Base-by-base conservation (phyloP, 2,113 vertebrate genomes). In the Cygnus buccinator region DNA sequence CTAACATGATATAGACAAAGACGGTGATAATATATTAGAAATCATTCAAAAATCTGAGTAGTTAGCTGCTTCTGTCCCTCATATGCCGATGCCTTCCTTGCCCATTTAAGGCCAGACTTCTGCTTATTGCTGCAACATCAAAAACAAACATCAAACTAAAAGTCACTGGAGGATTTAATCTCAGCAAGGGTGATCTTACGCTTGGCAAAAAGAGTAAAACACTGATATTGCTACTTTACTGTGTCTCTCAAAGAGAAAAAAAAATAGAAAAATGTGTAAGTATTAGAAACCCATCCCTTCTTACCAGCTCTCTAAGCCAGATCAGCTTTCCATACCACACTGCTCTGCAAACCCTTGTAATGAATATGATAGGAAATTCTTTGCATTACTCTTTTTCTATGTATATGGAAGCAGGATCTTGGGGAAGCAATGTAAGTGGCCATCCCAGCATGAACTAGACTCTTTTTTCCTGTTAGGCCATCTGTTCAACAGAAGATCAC, bases 241-340 rank as follows among this genome's bases (percentile, higher is more conserved):
- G 28, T 2, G 10, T 23, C n/a, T 87, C 54, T 83, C 26, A 25
- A 33, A 62, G 54, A 70, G 22, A 37, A 37, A 20, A 57, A 68
- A 63, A 79, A 54, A 31, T 12, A 37, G 59, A 63, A 55, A 33
- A 77, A 17, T 6, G 18, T 11, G 4, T 12, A 70, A 68, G 29
- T 71, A 41, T 61, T 39, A 58, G 39, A 61, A 92, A 35, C 3
- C 1, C 55, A 52, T 26, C 10, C 67, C 28, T 44, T 21, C 31
- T 5, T 28, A 18, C 1, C 50, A 66, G 41, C 57, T 29, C 25
- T 39, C 58, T 4, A 0, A 5, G 35, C 1, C 1, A 31, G 58
- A 79, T 55, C 63, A 76, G 50, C 73, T 80, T 67, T n/a, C 92
- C 25, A 9, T 12, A n/a, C 31, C 75, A 23, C 3, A 29, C 46